Evolutionary conservation across 92 coral and sea anemone genomes (phyloP).

Genomic region (Bergia puertoricense): DNA sequence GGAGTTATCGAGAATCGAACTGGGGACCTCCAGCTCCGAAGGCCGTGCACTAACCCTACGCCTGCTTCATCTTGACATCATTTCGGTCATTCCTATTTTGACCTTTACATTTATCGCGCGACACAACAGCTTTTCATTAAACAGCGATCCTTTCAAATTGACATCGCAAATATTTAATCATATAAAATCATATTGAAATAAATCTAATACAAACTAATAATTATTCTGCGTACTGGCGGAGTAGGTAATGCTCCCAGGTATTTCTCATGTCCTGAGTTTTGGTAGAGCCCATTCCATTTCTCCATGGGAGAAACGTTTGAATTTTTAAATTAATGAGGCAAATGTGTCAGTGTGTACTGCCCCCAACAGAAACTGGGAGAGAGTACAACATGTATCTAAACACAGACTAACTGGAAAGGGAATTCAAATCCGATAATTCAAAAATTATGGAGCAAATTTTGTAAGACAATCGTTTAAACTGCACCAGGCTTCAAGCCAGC

Average conservation of each 20-base stretch:
- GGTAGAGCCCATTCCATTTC: background rate
- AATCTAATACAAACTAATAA: background rate
- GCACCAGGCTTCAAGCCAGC: too few species aligned
- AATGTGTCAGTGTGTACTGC: background rate
- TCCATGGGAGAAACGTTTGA: background rate
- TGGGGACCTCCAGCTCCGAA: background rate
- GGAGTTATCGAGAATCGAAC: too few species aligned
- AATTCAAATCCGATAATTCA: too few species aligned
- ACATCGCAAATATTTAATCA: too few species aligned
- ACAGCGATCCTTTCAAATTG: too few species aligned
- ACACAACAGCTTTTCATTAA: too few species aligned
- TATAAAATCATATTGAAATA: background rate
- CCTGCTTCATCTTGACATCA: too few species aligned
- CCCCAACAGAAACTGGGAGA: background rate
- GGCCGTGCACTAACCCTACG: background rate
- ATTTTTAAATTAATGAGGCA: background rate
- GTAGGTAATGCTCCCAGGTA: background rate
- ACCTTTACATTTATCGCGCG: too few species aligned
- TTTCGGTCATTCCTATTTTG: background rate
- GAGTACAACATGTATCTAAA: background rate
- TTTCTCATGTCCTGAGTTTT: too few species aligned
- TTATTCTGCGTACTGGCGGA: background rate
- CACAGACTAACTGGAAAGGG: background rate
- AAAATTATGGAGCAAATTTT: background rate
- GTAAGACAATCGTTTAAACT: too few species aligned